Evolutionary conservation across 2,797 vertebrate genomes (phyloP), one percentile per base, ranked within the genome.

Genomic region (Oophaga sylvatica): DNA sequence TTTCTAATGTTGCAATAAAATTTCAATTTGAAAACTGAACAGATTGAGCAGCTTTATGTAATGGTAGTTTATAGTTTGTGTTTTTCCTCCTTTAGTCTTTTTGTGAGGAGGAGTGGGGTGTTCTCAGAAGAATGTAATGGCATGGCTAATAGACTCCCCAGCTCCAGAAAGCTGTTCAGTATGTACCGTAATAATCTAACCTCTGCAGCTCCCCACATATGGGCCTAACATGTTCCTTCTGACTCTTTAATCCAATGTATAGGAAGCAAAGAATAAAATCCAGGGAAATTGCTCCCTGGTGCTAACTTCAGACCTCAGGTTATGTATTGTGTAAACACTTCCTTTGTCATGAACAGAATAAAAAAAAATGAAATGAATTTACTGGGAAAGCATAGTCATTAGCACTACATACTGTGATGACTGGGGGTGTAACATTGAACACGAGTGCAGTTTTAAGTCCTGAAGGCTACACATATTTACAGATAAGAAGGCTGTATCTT

Each of bases 181-280:
- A 8, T 56, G 76, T 31, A 11, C 48, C 48, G 11, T 41, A 78
- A 45, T 79, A 79, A 15, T 60, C 19, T 31, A 79, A 31, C 29
- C 17, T 20, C 77, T 22, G 41, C 71, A 75, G 41, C 77, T 22
- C 56, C 59, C 16, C 53, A 80, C 12, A 31, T 11, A 63, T 48
- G 63, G 53, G n/a, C 20, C 31, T 65, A 6, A 53, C 29, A 60
- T 45, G 80, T 19, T 41, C 20, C 2, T 26, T 81, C 31, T 17
- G 35, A 22, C 63, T 5, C 45, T 48, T 67, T 81, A 67, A 81
- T 81, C 80, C 80, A 53, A n/a, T 67, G 80, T 81, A 68, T 81
- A 67, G 35, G 17, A 67, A 81, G 62, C 63, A 68, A 81, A 41
- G 11, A 60, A 65, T 35, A 81, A 80, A 60, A 41, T 80, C 26